These are phyloP conservation scores for Pterostichus niger DNA, from an alignment of 2,888 invertebrate species.

Conservation along the genomic window DNA sequence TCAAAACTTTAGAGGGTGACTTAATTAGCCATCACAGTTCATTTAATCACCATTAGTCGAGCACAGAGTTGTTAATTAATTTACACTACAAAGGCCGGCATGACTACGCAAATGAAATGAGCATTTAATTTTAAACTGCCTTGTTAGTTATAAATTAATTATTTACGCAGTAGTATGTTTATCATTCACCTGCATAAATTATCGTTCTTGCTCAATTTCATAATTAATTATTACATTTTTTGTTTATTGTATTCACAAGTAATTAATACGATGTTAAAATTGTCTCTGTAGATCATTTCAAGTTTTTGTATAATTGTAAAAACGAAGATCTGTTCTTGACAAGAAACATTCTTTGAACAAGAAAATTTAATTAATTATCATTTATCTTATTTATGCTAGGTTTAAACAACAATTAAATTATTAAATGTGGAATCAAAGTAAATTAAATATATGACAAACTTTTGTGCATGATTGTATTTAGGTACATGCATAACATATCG, in stretches of 20 bases:
- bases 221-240: conserved; percentile 1
- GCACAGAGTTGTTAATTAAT: conserved; percentile 38
- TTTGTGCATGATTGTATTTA: no score
- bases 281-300: neutral
- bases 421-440: no score
- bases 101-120: conserved; percentile 18
- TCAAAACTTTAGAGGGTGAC: conserved; percentile 38
- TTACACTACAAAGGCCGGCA: conserved; percentile 20
- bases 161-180: conserved; percentile 21
- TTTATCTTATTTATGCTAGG: no score
- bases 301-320: no score
- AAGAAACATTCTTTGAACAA: conserved; percentile 7
- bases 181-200: conserved; percentile 14
- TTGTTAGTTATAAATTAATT: conserved; percentile 25
- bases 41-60: conserved; percentile 34
- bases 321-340: neutral
- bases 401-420: no score
- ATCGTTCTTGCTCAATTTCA: conserved; percentile 1
- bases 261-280: conserved; percentile 14
- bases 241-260: neutral
- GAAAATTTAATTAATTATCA: neutral
- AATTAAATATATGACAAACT: no score
- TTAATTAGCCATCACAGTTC: conserved; percentile 33
- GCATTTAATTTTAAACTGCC: conserved; percentile 22
- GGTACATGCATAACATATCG: no score